Evolutionary conservation across 1,140 invertebrate species (phyloP).

Genomic region (Epicauta chinensis): DNA sequence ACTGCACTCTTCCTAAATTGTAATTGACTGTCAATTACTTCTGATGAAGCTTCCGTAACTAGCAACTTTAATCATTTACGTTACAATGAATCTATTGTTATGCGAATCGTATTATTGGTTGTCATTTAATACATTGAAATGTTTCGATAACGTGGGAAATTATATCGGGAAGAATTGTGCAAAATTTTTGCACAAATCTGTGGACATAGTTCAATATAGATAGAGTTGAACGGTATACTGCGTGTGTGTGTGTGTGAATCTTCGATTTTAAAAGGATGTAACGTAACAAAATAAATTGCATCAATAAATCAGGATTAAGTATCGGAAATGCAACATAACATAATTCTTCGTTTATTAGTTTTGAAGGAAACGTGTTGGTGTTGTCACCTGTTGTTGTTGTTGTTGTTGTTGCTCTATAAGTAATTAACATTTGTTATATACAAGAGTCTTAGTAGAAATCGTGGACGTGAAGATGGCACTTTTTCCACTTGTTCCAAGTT

Average conservation of each 20-base stretch:
- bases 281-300: constrained; percentile 10
- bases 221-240: not conserved
- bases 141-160: not conserved
- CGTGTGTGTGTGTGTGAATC: not conserved
- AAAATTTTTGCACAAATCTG: not conserved
- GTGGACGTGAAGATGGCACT: no score
- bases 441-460: constrained; percentile 1
- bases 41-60: constrained; percentile 22
- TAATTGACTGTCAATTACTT: constrained; percentile 30
- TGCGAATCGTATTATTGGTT: not conserved
- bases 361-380: not conserved
- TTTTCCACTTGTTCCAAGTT: constrained; percentile 12
- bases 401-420: not conserved
- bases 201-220: not conserved
- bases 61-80: constrained; percentile 22
- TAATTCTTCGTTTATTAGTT: no score
- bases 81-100: constrained; percentile 1
- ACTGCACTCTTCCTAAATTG: constrained; percentile 24
- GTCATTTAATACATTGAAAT: not conserved
- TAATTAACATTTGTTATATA: constrained; percentile 1
- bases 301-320: constrained; percentile 11
- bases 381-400: not conserved
- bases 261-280: constrained; percentile 6
- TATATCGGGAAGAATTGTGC: not conserved
- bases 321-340: constrained; percentile 1